Percentiles rank a stretch among this genome's conserved stretches.
phyloP scores from a whole-genome alignment of 2,888 invertebrate genomes.

The Phymatocera aterrima region DNA sequence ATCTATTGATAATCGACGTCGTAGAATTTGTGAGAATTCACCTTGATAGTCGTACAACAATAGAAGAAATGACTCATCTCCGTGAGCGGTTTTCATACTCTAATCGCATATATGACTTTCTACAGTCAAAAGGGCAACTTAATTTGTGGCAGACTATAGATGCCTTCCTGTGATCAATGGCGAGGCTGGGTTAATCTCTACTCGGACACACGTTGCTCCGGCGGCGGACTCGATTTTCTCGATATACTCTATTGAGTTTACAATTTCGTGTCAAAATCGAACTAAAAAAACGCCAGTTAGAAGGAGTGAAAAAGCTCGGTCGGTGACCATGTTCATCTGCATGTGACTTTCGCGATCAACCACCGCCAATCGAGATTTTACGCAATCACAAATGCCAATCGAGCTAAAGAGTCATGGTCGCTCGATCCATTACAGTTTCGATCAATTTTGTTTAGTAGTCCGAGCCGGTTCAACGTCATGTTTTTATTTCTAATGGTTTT shows the following conservation, averaged over 20 bases:
- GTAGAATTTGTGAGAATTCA: not conserved
- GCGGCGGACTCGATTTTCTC: not conserved
- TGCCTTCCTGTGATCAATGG: no score
- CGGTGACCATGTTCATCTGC: constrained; percentile 31
- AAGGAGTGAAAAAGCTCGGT: not conserved
- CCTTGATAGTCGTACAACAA: not conserved
- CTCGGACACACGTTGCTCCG: not conserved
- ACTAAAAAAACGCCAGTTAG: not conserved
- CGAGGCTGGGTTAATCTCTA: not conserved
- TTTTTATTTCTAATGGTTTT: not conserved
- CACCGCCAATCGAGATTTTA: not conserved
- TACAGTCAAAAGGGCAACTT: no score
- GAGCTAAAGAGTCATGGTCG: not conserved
- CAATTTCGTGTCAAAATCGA: not conserved
- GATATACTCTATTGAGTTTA: not conserved
- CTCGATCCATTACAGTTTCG: not conserved
- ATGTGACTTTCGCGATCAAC: constrained; percentile 12
- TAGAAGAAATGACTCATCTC: no score
- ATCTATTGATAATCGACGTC: not conserved
- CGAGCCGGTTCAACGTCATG: not conserved
- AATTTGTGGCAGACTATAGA: no score
- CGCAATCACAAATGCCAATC: not conserved
- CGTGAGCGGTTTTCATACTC: no score
- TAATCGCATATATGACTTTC: no score
- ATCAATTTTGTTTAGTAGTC: not conserved